Base-by-base conservation (phyloP, 2,113 vertebrate genomes). In the Nesospiza acunhae region DNA sequence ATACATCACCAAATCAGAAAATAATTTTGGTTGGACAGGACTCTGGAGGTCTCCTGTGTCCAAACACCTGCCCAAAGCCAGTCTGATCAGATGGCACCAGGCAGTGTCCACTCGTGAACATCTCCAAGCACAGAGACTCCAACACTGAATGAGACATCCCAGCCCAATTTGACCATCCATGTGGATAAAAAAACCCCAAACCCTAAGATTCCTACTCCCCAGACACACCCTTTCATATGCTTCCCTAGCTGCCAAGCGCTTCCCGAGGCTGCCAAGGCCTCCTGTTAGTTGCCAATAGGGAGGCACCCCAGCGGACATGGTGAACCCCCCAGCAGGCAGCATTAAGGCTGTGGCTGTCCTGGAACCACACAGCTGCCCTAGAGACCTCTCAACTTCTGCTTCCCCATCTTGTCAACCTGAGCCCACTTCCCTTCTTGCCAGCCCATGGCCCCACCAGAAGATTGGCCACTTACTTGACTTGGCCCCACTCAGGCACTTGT, bases 21-120 rank as follows among this genome's bases (percentile, higher is more conserved):
- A 68, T 21, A 42, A 49, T 76, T 83, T 52, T 27, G 31, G 20
- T 21, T 76, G 50, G 19, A 52, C 4, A 31, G 19, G 18, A 77
- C 39, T 70, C 22, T 80, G 39, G 28, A 80, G 13, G 26, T 70
- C 55, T 89, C 42, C 23, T 47, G 53, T 17, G 35, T 24, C 52
- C 39, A 84, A 84, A 81, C 30, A 66, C 20, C 18, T 70, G 63
- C 10, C 26, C 28, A 81, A 88, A 73, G 18, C 7, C 1, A 1
- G 35, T 44, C 44, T 76, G 68, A 70, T 46, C 20, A 66, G 68
- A 77, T 2, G 2, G n/a, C 31, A 52, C 4, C 2, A 1, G 21
- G 26, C 2, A 2, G 12, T 3, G 3, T 35, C 26, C 52, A 63
- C 20, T 59, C 0, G 0, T 4, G 4, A 85, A 55, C 7, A 16